Conservation (phyloP, 2,113 vertebrate genomes). For the Rhinoderma darwinii region DNA sequence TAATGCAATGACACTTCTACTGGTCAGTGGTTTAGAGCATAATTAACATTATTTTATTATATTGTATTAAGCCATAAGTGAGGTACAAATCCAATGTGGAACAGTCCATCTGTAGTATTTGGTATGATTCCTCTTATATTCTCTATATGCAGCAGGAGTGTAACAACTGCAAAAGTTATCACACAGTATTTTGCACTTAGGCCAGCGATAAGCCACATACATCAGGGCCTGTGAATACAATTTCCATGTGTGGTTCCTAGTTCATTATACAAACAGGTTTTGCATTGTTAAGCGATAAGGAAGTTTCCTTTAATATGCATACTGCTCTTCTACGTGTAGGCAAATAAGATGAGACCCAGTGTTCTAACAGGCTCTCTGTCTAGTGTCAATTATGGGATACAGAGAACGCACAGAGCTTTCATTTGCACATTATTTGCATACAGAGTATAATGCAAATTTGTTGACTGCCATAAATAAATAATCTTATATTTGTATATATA, state of each 20-base stretch:
- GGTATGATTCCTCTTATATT: neutral
- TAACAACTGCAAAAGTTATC: neutral
- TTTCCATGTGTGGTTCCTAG: neutral
- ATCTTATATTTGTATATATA: neutral
- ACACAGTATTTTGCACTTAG: neutral
- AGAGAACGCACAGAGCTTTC: slow-evolving; percentile 2
- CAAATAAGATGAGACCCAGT: slow-evolving; percentile 1
- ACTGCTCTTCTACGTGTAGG: neutral
- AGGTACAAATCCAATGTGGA: neutral
- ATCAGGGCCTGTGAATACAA: neutral
- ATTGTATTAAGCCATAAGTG: neutral
- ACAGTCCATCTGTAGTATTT: neutral
- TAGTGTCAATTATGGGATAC: slow-evolving; percentile 1
- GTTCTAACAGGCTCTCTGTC: neutral
- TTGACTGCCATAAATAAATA: slow-evolving; percentile 8
- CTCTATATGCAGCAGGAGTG: neutral
- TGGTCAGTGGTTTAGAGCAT: too few species aligned
- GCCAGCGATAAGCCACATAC: neutral
- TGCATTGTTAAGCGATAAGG: neutral
- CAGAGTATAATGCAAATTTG: neutral
- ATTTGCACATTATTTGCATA: slow-evolving; percentile 16
- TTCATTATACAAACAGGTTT: slow-evolving; percentile 3
- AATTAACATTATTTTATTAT: too few species aligned
- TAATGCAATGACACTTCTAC: too few species aligned
- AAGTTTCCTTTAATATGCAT: slow-evolving; percentile 10